Conservation (phyloP, 2,888 invertebrate genomes). For the Phaonia tiefii region DNA sequence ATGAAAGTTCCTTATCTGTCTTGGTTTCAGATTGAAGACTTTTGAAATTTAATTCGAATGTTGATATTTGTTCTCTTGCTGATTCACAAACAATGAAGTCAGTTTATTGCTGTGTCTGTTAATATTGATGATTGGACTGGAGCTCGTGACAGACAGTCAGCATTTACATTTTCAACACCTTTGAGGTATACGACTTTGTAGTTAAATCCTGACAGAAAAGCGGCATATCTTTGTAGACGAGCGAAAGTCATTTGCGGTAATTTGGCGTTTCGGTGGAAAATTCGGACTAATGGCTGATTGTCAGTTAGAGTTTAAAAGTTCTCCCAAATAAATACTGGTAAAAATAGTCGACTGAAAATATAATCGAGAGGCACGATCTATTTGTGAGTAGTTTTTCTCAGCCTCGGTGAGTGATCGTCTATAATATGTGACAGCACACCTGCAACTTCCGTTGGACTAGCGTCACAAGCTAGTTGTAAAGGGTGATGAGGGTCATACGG, state of each 20-base stretch:
- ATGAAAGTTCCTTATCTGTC: constrained; percentile 48
- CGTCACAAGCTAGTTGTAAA: constrained; percentile 55
- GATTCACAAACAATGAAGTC: constrained; percentile 30
- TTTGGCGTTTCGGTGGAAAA: constrained; percentile 61
- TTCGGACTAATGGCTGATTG: constrained; percentile 56
- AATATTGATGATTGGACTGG: constrained; percentile 29
- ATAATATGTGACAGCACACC: constrained; percentile 54
- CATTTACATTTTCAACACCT: constrained; percentile 50
- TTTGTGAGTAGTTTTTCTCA: constrained; percentile 61
- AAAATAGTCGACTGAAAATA: constrained; percentile 30
- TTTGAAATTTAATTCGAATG: constrained; percentile 49
- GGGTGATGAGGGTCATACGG: constrained; percentile 54
- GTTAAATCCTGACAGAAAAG: constrained; percentile 57
- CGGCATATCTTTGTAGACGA: constrained; percentile 57
- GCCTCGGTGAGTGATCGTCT: constrained; percentile 49
- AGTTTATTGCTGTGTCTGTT: constrained; percentile 33
- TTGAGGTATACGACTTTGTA: constrained; percentile 54
- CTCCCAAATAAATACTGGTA: constrained; percentile 41
- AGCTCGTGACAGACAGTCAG: constrained; percentile 63
- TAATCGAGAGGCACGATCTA: constrained; percentile 54
- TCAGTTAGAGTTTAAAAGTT: constrained; percentile 54
- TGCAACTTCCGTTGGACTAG: constrained; percentile 57
- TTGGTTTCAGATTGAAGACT: constrained; percentile 45
- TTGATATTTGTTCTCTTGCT: constrained; percentile 44
- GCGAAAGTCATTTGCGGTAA: constrained; percentile 56